A percentile compares a stretch with the other conserved stretches of the same genome.
Evolutionary conservation across 1,140 invertebrate genomes (phyloP).

Genomic region (Linepithema humile): DNA sequence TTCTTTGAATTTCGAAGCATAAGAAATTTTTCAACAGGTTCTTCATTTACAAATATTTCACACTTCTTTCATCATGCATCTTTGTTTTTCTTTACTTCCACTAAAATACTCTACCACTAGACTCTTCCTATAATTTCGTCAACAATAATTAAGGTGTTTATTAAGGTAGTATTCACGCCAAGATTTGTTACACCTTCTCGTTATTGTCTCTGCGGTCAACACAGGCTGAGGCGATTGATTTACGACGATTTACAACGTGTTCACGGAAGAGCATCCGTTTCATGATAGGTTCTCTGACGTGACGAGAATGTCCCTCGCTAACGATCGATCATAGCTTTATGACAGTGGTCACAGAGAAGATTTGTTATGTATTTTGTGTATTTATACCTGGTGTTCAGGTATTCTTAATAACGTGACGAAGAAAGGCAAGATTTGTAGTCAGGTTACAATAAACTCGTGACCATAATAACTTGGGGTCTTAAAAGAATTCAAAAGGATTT

Average conservation of each 20-base stretch:
- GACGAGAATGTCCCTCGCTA: conserved; percentile 53
- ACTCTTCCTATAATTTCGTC: too few species aligned
- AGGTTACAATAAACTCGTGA: background rate
- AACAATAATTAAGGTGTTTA: too few species aligned
- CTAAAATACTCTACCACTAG: too few species aligned
- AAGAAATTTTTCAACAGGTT: too few species aligned
- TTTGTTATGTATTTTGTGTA: background rate
- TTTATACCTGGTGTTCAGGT: too few species aligned
- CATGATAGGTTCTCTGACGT: conserved; percentile 30
- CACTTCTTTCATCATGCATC: too few species aligned
- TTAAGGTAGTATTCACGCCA: too few species aligned
- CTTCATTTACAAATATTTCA: too few species aligned
- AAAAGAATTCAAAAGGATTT: too few species aligned
- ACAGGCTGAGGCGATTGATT: conserved; percentile 65
- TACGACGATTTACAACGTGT: conserved; percentile 62
- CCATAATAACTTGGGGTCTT: background rate
- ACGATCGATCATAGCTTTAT: conserved; percentile 69
- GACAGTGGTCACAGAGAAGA: background rate
- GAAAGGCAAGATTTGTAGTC: background rate
- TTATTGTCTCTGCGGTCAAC: conserved; percentile 64
- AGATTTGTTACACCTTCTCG: too few species aligned
- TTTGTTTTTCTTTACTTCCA: too few species aligned
- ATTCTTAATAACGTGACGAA: conserved; percentile 7
- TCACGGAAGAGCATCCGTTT: conserved; percentile 48
- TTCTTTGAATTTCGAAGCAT: background rate